Evolutionary conservation across 2,797 vertebrate species (phyloP).

Genomic region (Sebastes elongatus): DNA sequence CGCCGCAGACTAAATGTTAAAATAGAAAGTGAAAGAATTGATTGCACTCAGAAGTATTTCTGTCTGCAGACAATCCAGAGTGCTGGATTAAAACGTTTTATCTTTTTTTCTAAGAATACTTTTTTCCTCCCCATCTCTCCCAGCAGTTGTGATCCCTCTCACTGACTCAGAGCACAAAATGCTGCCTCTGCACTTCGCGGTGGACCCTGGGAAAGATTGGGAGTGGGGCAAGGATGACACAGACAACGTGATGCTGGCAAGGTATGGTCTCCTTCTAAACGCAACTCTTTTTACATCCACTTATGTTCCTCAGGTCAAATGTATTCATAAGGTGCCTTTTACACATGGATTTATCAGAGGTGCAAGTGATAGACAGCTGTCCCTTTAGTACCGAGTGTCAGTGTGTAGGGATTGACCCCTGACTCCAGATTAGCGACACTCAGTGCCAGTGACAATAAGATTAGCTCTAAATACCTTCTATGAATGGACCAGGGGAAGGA

Average conservation of each 20-base stretch:
- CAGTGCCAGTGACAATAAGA: conserved; percentile 59
- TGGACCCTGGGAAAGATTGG: conserved; percentile 95
- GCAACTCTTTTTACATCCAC: not conserved
- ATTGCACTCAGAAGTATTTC: conserved; percentile 14
- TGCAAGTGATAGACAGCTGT: not conserved
- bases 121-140: not conserved
- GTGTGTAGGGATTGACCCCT: conserved; percentile 54
- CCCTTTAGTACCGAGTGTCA: conserved; percentile 11
- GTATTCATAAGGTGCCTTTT: not conserved
- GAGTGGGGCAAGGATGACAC: conserved; percentile 94
- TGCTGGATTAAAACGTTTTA: not conserved
- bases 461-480: conserved; percentile 71
- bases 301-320: not conserved
- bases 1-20: not conserved
- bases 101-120: conserved; percentile 6
- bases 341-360: not conserved
- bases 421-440: conserved; percentile 70
- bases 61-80: not conserved
- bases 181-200: conserved; percentile 95
- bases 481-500: conserved; percentile 59
- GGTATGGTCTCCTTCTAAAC: conserved; percentile 72
- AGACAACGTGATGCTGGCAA: conserved; percentile 92
- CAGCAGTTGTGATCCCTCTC: conserved; percentile 94
- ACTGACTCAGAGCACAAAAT: conserved; percentile 96
- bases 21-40: conserved; percentile 16